Conservation (phyloP, 1,140 invertebrate genomes). For the Parapsyche elsis region DNA sequence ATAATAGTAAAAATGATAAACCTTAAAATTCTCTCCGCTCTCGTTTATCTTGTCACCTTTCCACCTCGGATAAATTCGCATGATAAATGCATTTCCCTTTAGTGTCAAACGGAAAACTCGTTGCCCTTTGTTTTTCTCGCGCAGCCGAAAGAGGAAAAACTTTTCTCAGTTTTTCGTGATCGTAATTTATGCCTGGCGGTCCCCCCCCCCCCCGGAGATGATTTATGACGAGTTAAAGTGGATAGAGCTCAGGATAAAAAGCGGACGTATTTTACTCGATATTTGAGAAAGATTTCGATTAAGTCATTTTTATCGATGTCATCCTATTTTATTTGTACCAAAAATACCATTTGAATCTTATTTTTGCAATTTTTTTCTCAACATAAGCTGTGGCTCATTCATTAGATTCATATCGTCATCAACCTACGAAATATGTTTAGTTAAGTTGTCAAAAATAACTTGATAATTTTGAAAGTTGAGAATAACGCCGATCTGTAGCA, state of each 20-base stretch:
- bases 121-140: slow-evolving; percentile 34
- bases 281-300: neutral
- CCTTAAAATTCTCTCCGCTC: neutral
- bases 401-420: too few relatives aligned
- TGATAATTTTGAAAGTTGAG: too few relatives aligned
- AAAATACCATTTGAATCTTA: too few relatives aligned
- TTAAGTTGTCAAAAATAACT: neutral
- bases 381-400: too few relatives aligned
- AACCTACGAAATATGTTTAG: too few relatives aligned
- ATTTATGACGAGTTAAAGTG: slow-evolving; percentile 34
- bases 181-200: slow-evolving; percentile 17
- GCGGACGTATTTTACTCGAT: slow-evolving; percentile 1
- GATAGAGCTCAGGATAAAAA: slow-evolving; percentile 6
- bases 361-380: too few relatives aligned
- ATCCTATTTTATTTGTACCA: neutral
- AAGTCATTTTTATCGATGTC: neutral
- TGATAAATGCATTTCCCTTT: slow-evolving; percentile 47
- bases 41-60: slow-evolving; percentile 13
- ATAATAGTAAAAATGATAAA: neutral
- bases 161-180: slow-evolving; percentile 20
- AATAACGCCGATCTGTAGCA: neutral
- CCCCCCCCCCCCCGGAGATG: slow-evolving; percentile 8
- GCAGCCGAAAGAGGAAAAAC: slow-evolving; percentile 22
- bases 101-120: slow-evolving; percentile 19
- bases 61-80: slow-evolving; percentile 39